phyloP scores from a whole-genome alignment of 2,113 vertebrate genomes.

The Climacteris rufus region DNA sequence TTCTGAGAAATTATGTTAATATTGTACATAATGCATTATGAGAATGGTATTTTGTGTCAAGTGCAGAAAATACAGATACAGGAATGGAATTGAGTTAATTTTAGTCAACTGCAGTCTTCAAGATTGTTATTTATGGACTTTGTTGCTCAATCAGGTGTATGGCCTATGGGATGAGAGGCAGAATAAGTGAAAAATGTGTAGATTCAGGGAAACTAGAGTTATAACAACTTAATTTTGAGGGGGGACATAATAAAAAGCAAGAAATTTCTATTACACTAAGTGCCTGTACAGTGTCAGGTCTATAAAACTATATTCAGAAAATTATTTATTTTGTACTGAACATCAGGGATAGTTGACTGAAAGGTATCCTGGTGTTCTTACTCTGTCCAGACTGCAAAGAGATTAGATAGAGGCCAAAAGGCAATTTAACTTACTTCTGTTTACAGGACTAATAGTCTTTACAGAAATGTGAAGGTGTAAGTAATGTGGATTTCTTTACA shows the following conservation, averaged over 20 bases:
- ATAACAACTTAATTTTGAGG: background rate
- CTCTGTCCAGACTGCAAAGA: background rate
- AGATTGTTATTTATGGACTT: background rate
- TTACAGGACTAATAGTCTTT: background rate
- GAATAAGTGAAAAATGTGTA: background rate
- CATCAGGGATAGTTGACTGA: background rate
- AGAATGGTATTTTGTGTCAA: background rate
- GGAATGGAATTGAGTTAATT: background rate
- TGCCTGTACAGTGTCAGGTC: background rate
- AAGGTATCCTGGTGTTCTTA: background rate
- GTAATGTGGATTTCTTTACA: background rate
- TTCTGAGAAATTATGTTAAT: background rate
- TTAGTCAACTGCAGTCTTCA: background rate
- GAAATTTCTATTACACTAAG: background rate
- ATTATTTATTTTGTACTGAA: background rate
- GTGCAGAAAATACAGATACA: background rate
- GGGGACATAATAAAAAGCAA: too few species aligned
- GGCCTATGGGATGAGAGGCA: background rate
- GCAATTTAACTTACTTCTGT: background rate
- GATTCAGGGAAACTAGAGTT: background rate
- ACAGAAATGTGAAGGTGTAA: background rate
- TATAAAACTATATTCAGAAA: background rate
- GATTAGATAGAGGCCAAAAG: background rate
- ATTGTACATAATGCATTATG: background rate
- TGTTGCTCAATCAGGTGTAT: background rate